phyloP scores from a whole-genome alignment of 2,113 vertebrate genomes.

The Cettia cetti region DNA sequence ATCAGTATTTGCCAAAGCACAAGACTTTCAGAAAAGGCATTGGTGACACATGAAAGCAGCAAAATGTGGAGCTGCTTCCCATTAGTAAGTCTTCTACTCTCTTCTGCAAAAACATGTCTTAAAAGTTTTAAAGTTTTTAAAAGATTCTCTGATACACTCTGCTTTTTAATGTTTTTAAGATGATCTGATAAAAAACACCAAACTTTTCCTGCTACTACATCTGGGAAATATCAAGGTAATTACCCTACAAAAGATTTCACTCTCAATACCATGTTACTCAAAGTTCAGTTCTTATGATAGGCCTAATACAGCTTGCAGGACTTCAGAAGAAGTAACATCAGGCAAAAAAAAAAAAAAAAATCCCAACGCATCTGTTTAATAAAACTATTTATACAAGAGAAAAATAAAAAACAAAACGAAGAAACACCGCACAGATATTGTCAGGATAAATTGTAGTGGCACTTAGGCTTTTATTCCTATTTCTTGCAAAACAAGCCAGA shows the following conservation, averaged over 20 bases:
- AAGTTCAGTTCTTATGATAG: neutral
- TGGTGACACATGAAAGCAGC: neutral
- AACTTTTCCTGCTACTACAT: neutral
- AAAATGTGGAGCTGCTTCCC: neutral
- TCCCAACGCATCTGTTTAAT: fast-evolving
- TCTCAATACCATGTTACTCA: fast-evolving
- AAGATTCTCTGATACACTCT: neutral
- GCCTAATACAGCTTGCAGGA: neutral
- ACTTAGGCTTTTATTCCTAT: neutral
- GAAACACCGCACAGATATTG: neutral
- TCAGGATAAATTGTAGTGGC: neutral
- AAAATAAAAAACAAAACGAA: neutral
- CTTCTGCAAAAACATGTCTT: neutral
- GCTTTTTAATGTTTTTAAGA: neutral
- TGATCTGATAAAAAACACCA: neutral
- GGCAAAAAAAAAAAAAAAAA: neutral
- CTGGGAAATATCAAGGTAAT: neutral
- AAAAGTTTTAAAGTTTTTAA: too few species aligned
- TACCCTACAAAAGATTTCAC: neutral
- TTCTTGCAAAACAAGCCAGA: neutral
- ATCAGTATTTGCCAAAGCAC: neutral
- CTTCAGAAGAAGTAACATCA: neutral
- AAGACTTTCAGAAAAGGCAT: neutral
- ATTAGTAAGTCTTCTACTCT: neutral
- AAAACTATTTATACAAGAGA: neutral